These are phyloP conservation scores for Esox niger DNA, from an alignment of 2,113 vertebrate genomes.

Conservation along the genomic window DNA sequence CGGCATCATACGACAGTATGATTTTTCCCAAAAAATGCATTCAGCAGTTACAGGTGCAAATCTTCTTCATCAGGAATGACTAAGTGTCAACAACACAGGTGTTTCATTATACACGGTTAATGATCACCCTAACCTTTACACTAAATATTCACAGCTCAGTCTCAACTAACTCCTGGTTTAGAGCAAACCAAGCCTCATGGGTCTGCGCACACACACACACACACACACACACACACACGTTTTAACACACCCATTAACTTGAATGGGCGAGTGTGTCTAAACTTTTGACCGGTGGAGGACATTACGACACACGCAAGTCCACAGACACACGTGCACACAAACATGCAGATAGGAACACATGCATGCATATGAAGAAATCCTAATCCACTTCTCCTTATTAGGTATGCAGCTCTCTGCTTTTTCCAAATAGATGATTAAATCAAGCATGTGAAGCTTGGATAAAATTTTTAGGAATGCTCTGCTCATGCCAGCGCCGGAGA, in stretches of 20 bases:
- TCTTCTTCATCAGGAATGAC: constrained; percentile 47
- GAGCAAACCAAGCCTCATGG: constrained; percentile 62
- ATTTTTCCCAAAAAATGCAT: too few species aligned
- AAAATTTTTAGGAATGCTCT: constrained; percentile 90
- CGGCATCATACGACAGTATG: too few species aligned
- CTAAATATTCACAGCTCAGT: constrained; percentile 77
- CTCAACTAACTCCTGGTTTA: too few species aligned
- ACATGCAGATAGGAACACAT: constrained; percentile 5
- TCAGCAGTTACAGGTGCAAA: constrained; percentile 27
- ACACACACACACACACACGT: constrained; percentile 50
- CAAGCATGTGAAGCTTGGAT: constrained; percentile 94
- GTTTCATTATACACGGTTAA: constrained; percentile 59
- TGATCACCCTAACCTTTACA: constrained; percentile 48
- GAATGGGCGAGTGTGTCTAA: too few species aligned
- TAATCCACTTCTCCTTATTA: constrained; percentile 97
- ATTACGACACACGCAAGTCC: too few species aligned
- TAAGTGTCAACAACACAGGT: constrained; percentile 54
- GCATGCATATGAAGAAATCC: constrained; percentile 47
- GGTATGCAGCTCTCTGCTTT: constrained; percentile 82
- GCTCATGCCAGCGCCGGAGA: constrained; percentile 85
- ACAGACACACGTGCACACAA: constrained; percentile 38
- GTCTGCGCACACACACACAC: constrained; percentile 8
- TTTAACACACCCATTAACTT: too few species aligned
- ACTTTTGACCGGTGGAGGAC: too few species aligned
- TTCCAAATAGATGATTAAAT: constrained; percentile 92